Conservation (phyloP, 2,797 vertebrate genomes). For the Lepilemur septentrionalis region DNA sequence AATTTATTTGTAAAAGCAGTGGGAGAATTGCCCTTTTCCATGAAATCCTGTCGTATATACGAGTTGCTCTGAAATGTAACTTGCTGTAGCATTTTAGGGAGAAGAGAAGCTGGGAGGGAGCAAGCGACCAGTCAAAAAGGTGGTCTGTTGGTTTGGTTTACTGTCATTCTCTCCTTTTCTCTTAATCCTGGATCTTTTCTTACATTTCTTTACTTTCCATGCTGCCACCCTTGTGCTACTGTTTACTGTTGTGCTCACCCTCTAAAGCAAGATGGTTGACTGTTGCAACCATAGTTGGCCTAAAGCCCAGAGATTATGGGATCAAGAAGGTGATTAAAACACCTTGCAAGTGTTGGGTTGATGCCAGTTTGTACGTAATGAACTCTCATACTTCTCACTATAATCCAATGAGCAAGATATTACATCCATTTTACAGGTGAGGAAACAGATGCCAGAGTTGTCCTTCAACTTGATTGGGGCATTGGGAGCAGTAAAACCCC, state of each 20-base stretch:
- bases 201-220: not conserved
- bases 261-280: not conserved
- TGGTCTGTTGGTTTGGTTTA: not conserved
- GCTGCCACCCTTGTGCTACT: not conserved
- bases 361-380: not conserved
- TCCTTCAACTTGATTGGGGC: not conserved
- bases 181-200: not conserved
- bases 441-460: not conserved
- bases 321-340: not conserved
- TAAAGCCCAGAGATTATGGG: not conserved
- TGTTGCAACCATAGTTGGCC: not conserved
- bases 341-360: not conserved
- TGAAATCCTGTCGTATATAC: not conserved
- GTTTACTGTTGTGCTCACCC: not conserved
- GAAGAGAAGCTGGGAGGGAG: not conserved
- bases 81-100: not conserved
- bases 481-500: not conserved
- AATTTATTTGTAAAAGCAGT: not conserved
- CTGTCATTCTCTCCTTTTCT: not conserved
- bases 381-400: not conserved
- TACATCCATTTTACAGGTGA: not conserved
- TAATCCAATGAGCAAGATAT: not conserved
- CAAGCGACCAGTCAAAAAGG: not conserved
- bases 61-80: not conserved
- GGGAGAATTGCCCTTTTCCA: not conserved